phyloP scores from a whole-genome alignment of 2,797 vertebrate species.

The Melanotaenia maccullochi region DNA sequence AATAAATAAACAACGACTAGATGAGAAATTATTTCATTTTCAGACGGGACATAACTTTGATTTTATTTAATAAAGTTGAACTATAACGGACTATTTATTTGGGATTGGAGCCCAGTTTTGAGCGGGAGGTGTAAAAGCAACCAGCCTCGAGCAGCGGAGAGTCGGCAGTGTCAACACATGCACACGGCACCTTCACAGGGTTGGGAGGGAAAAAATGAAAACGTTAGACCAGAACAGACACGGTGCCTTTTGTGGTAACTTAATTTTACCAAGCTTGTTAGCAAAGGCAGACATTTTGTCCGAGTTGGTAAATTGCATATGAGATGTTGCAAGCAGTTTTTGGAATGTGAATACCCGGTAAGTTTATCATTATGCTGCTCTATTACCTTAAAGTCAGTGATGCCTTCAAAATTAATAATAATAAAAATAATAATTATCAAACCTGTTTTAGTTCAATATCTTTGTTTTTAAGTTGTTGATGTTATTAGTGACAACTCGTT shows the following conservation, averaged over 20 bases:
- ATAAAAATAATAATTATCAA: constrained; percentile 4
- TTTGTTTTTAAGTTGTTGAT: constrained; percentile 3
- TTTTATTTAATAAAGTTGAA: constrained; percentile 47
- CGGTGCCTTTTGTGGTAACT: constrained; percentile 54
- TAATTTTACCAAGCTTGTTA: constrained; percentile 52
- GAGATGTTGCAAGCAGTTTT: constrained; percentile 2
- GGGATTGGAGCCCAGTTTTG: constrained; percentile 77
- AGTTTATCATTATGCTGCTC: constrained; percentile 38
- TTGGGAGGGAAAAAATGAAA: constrained; percentile 68
- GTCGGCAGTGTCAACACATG: constrained; percentile 80
- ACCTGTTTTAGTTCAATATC: constrained; percentile 16
- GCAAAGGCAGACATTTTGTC: constrained; percentile 22
- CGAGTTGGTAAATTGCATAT: constrained; percentile 16
- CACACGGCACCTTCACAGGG: constrained; percentile 64
- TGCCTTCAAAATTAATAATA: background rate
- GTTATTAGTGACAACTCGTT: constrained; percentile 7
- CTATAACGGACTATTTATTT: constrained; percentile 55
- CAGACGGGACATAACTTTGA: constrained; percentile 1
- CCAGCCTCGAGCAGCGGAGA: constrained; percentile 62
- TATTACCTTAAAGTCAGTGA: constrained; percentile 33
- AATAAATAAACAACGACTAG: background rate
- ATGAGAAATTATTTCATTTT: background rate
- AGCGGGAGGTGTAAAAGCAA: constrained; percentile 84
- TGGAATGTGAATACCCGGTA: constrained; percentile 30
- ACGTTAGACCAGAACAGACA: constrained; percentile 48